A percentile compares a stretch with the other conserved stretches of the same genome.
Conservation (phyloP, 2,888 invertebrate genomes). For the Pseudococcus jackbeardsleyi region DNA sequence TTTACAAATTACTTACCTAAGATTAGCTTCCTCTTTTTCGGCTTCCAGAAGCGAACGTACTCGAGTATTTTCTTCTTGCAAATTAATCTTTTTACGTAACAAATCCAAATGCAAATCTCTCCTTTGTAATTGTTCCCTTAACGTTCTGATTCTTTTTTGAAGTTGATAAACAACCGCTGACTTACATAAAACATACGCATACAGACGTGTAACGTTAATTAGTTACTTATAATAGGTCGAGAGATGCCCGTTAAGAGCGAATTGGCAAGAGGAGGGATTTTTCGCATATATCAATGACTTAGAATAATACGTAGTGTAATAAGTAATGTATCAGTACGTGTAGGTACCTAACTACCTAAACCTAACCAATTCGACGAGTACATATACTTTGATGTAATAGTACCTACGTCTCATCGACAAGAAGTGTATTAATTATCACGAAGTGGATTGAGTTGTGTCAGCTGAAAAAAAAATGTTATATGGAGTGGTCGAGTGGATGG, state of each 20-base stretch:
- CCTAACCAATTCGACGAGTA: neutral
- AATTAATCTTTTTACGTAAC: slow-evolving; percentile 85
- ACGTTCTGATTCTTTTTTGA: slow-evolving; percentile 85
- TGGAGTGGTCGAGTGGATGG: slow-evolving; percentile 22
- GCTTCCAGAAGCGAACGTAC: slow-evolving; percentile 75
- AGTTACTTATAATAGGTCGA: neutral
- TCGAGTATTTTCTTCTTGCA: slow-evolving; percentile 83
- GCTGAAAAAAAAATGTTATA: neutral
- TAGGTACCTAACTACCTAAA: neutral
- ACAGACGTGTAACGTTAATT: neutral
- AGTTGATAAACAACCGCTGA: slow-evolving; percentile 90
- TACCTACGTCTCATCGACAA: neutral
- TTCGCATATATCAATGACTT: slow-evolving; percentile 18
- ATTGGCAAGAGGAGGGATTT: neutral
- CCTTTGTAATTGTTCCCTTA: slow-evolving; percentile 91
- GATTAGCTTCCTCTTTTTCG: slow-evolving; percentile 72
- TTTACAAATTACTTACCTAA: slow-evolving; percentile 70
- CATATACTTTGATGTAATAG: slow-evolving; percentile 6
- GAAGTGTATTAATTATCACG: neutral
- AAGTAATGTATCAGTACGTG: neutral
- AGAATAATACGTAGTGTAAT: neutral
- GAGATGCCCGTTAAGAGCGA: neutral
- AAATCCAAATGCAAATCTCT: slow-evolving; percentile 93
- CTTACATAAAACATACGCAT: slow-evolving; percentile 70
- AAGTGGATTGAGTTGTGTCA: slow-evolving; percentile 33